Evolutionary conservation across 2,888 invertebrate genomes (phyloP).

Genomic region (Strigamia maritima): DNA sequence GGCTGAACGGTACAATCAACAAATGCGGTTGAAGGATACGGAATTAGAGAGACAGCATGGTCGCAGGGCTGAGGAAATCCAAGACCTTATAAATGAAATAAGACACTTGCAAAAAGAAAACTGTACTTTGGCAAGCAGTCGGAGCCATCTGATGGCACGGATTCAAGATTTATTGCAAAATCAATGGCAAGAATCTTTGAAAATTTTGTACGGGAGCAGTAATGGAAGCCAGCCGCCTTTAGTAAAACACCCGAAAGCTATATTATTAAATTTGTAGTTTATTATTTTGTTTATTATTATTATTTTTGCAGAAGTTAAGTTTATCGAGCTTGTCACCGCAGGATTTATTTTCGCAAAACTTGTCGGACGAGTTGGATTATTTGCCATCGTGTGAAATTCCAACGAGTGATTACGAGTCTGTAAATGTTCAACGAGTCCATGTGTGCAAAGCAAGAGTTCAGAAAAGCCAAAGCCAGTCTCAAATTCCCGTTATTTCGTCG

Average conservation of each 20-base stretch:
- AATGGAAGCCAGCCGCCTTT: not conserved
- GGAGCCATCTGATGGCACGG: not conserved
- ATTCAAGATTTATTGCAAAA: conserved; percentile 24
- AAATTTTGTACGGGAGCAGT: not conserved
- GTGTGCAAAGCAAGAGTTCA: not conserved
- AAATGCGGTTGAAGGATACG: not conserved
- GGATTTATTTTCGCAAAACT: not conserved
- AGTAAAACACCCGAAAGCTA: not conserved
- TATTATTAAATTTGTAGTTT: not conserved
- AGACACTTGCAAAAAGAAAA: not conserved
- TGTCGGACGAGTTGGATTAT: not conserved
- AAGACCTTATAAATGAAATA: not conserved
- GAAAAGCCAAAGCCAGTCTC: not conserved
- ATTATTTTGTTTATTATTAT: not conserved
- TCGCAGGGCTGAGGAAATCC: not conserved
- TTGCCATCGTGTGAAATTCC: not conserved
- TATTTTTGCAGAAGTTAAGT: conserved; percentile 1
- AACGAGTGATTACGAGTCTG: not conserved
- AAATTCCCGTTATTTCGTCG: not conserved
- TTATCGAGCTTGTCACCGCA: not conserved
- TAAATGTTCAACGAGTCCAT: not conserved
- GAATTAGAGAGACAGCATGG: not conserved
- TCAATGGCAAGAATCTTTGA: conserved; percentile 11
- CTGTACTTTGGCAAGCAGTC: not conserved
- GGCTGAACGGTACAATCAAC: not conserved